A percentile compares a stretch with the other conserved stretches of the same genome.
Conservation (phyloP, 2,888 invertebrate genomes). For the Nasonia oneida region DNA sequence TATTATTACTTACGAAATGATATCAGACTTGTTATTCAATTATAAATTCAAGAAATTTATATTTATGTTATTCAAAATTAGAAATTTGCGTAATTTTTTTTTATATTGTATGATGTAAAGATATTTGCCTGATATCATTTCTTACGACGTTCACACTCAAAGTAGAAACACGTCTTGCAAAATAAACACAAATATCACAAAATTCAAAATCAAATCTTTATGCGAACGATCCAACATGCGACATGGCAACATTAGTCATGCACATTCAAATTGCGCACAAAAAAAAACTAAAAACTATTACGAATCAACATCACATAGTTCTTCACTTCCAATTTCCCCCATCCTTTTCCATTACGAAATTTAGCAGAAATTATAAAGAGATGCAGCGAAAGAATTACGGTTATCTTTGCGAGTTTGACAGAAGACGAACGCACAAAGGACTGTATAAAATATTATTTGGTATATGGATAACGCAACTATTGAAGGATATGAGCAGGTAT, state of each 20-base stretch:
- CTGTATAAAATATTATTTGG: constrained; percentile 68
- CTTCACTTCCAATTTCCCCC: constrained; percentile 12
- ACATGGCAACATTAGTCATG: constrained; percentile 68
- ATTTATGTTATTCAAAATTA: too few species aligned
- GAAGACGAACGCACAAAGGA: constrained; percentile 68
- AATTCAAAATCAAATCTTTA: constrained; percentile 64
- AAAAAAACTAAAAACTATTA: constrained; percentile 67
- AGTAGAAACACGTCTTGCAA: constrained; percentile 28
- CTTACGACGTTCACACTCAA: neutral
- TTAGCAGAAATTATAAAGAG: constrained; percentile 69
- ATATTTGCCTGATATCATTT: constrained; percentile 40
- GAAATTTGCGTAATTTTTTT: too few species aligned
- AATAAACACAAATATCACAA: constrained; percentile 40
- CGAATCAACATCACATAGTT: constrained; percentile 39
- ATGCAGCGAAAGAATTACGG: constrained; percentile 63
- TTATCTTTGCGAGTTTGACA: constrained; percentile 68
- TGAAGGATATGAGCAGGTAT: constrained; percentile 75
- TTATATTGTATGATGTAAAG: neutral
- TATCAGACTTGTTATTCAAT: constrained; percentile 10
- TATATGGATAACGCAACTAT: constrained; percentile 69
- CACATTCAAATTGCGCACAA: constrained; percentile 72
- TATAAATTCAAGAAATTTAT: too few species aligned
- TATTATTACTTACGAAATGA: constrained; percentile 20
- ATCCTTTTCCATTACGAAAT: constrained; percentile 60
- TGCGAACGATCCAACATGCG: constrained; percentile 64